These are phyloP conservation scores for Phallusia fumigata DNA, from an alignment of 23 tunicate genomes.

Conservation along the genomic window DNA sequence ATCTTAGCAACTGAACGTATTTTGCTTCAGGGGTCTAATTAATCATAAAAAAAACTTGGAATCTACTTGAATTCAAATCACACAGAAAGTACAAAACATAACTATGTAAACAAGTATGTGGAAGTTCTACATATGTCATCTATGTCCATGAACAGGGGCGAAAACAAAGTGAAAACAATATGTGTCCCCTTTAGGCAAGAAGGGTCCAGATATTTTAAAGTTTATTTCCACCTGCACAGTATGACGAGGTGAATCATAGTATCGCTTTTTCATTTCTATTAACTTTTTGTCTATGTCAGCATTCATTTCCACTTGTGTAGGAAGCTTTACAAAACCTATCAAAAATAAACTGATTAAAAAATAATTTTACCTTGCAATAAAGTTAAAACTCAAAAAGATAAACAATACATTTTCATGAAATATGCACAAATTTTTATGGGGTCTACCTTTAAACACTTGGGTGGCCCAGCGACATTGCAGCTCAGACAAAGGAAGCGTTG, in stretches of 20 bases:
- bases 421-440: too few relatives aligned
- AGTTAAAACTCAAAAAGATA: not conserved
- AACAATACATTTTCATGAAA: too few relatives aligned
- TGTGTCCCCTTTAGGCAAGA: too few relatives aligned
- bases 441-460: constrained; percentile 62
- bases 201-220: not conserved
- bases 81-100: too few relatives aligned
- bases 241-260: constrained; percentile 42
- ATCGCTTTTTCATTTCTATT: not conserved
- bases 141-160: too few relatives aligned
- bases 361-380: not conserved
- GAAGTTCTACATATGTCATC: too few relatives aligned
- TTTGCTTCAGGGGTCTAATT: too few relatives aligned
- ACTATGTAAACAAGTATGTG: too few relatives aligned
- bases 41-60: too few relatives aligned
- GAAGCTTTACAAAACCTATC: not conserved
- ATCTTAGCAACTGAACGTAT: too few relatives aligned
- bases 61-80: too few relatives aligned
- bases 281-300: not conserved
- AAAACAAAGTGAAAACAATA: too few relatives aligned
- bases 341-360: not conserved
- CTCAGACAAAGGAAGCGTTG: constrained; percentile 73
- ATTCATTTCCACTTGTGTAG: constrained; percentile 18
- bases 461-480: constrained; percentile 83
- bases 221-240: constrained; percentile 41